Base-by-base conservation (phyloP, 1,140 invertebrate genomes). In the Nephotettix cincticeps region DNA sequence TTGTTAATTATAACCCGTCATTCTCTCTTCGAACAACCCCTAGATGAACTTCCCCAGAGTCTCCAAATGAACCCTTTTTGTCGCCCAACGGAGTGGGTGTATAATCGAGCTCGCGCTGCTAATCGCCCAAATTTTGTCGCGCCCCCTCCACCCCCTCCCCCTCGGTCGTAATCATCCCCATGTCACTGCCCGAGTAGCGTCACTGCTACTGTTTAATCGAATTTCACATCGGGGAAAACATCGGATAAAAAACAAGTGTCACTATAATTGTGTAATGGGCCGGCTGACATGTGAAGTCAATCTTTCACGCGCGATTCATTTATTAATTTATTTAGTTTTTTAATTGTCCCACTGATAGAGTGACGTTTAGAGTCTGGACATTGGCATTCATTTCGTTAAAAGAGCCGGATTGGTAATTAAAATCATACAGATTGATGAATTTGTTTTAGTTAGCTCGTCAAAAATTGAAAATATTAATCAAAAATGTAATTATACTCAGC, bases 41-140 rank as follows among this genome's bases (percentile, higher is more conserved):
- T n/a, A n/a, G n/a, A n/a, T n/a, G n/a, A n/a, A n/a, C n/a, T n/a
- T n/a, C n/a, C n/a, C n/a, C n/a, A n/a, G n/a, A n/a, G n/a, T n/a
- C n/a, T n/a, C n/a, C n/a, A n/a, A n/a, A n/a, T n/a, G n/a, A n/a
- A n/a, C n/a, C n/a, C n/a, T n/a, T 61, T 61, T 27, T 61, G 9
- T 61, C 56, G 56, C 28, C 1, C 28, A 61, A 61, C 28, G 25
- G 56, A 61, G 56, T 28, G 56, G 14, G 14, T 61, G 56, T 29
- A 61, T 61, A 61, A 61, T 61, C 28, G 56, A 21, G n/a, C 27
- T 25, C 11, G 14, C 11, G 6, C 9, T 6, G 25, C 56, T 61
- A 61, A 61, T 61, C 56, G 28, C 28, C 23, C 23, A 27, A 14
- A 28, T 61, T 61, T 61, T 61, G 56, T 61, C 56, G 28, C 56